A percentile compares a stretch with the other conserved stretches of the same genome.
These are phyloP conservation scores for Hyles vespertilio DNA, from an alignment of 1,140 invertebrate species.

Conservation along the genomic window DNA sequence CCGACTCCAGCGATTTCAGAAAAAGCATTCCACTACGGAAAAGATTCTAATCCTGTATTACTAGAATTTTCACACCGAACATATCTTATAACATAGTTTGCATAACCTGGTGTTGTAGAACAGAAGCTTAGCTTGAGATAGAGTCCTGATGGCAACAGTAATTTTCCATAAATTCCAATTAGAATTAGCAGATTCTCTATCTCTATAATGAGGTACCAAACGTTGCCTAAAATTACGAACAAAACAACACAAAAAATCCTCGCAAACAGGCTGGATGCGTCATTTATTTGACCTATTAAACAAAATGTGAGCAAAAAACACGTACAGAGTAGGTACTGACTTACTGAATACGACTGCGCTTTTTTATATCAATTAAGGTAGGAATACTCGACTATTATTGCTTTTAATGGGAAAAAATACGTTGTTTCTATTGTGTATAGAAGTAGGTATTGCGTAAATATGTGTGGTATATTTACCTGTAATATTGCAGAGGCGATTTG, in stretches of 20 bases:
- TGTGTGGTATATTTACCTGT: too few species aligned
- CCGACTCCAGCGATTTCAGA: too few species aligned
- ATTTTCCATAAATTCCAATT: background rate
- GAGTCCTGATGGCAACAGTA: too few species aligned
- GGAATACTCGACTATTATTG: conserved; percentile 18
- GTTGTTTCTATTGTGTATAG: background rate
- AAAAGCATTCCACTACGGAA: too few species aligned
- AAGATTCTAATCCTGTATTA: too few species aligned
- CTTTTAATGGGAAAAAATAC: conserved; percentile 13
- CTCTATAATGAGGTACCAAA: conserved; percentile 10
- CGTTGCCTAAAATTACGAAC: conserved; percentile 1
- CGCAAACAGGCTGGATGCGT: conserved; percentile 22
- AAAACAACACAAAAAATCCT: conserved; percentile 14
- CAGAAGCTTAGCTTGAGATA: too few species aligned
- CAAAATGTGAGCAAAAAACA: conserved; percentile 25
- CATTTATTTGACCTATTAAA: conserved; percentile 40
- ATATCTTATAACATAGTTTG: too few species aligned
- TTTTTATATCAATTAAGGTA: conserved; percentile 25
- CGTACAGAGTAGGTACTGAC: background rate
- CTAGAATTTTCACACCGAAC: too few species aligned
- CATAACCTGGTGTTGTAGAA: too few species aligned
- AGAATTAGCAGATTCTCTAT: conserved; percentile 8
- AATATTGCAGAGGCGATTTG: too few species aligned
- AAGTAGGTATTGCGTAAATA: too few species aligned
- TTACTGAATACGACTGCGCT: conserved; percentile 11